These are phyloP conservation scores for Eucriotettix oculatus DNA, from an alignment of 2,888 invertebrate genomes.

Conservation along the genomic window DNA sequence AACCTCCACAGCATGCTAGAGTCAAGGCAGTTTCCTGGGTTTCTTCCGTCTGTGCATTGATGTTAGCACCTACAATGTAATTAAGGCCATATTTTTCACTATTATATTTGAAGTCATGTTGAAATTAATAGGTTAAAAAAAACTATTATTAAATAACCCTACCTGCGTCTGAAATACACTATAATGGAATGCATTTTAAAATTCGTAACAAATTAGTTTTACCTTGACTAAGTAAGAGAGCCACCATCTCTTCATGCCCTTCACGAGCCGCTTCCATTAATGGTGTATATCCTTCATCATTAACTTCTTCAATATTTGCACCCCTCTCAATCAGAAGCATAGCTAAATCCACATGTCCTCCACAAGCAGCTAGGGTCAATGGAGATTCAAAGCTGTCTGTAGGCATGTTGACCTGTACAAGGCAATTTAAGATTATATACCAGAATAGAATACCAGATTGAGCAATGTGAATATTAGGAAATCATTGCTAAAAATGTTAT, in stretches of 20 bases:
- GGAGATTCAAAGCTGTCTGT: conserved; percentile 99
- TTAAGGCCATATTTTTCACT: neutral
- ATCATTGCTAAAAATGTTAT: too few species aligned
- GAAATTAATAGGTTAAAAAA: neutral
- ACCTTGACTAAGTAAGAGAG: conserved; percentile 77
- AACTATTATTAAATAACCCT: too few species aligned
- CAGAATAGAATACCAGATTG: too few species aligned
- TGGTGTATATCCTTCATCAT: conserved; percentile 98
- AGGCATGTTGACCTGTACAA: conserved; percentile 77
- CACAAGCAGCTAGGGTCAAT: conserved; percentile 92
- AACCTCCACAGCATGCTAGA: conserved; percentile 86
- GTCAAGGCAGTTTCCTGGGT: conserved; percentile 94
- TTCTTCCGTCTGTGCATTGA: conserved; percentile 97
- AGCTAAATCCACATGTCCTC: conserved; percentile 94
- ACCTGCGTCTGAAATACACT: neutral
- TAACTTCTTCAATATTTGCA: conserved; percentile 97
- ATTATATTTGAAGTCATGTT: neutral
- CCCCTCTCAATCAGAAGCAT: conserved; percentile 89
- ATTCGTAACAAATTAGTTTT: conserved; percentile 8
- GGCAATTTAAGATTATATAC: too few species aligned
- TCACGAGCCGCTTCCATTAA: conserved; percentile 98
- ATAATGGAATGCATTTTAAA: neutral
- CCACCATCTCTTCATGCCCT: conserved; percentile 97
- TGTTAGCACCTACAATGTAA: conserved; percentile 55
- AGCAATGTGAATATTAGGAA: too few species aligned